Evolutionary conservation across 2,888 invertebrate genomes (phyloP), one percentile per base, ranked within the genome.

Genomic region (Villa cingulata): DNA sequence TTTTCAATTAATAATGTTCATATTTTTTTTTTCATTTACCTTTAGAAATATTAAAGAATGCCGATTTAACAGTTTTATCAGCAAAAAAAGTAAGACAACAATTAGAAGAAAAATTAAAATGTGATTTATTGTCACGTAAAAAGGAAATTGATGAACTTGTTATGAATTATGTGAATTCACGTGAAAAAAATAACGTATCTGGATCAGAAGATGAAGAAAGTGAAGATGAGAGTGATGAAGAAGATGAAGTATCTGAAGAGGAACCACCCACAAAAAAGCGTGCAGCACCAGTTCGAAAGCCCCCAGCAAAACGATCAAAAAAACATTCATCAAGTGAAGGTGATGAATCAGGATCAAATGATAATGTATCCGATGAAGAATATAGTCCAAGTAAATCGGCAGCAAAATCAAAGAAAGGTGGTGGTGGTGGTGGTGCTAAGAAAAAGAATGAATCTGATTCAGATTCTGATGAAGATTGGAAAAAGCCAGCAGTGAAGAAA

Each of bases 81-180:
- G 83, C 89, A 9, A 94, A 92, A 64, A 88, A 88, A 66, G 89
- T 95, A 16, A 79, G 92, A 41, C 81, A 83, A 64, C 81, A 86
- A 61, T 71, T 95, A 54, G 90, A 94, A 66, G 80, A 83, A 56
- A 83, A 83, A 58, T 74, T 91, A 10, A 82, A 80, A 36, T 73
- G 79, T 43, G 86, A 90, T 57, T 72, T 95, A 41, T 71, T 80
- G 9, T 77, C 68, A 42, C 84, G 88, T 59, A 90, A 86, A 69
- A 83, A 86, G 63, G 80, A 88, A 65, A 86, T 94, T n/a, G 89
- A 91, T 63, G 77, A 81, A 56, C 71, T 92, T 51, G 86, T 92
- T 9, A 86, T 90, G 84, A 84, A 86, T 55, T 81, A 80, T 58
- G 75, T 77, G 3, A 70, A 70, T 54, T 61, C 65, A 52, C 66